phyloP scores from a whole-genome alignment of 2,113 vertebrate species.

The Chionomys nivalis region DNA sequence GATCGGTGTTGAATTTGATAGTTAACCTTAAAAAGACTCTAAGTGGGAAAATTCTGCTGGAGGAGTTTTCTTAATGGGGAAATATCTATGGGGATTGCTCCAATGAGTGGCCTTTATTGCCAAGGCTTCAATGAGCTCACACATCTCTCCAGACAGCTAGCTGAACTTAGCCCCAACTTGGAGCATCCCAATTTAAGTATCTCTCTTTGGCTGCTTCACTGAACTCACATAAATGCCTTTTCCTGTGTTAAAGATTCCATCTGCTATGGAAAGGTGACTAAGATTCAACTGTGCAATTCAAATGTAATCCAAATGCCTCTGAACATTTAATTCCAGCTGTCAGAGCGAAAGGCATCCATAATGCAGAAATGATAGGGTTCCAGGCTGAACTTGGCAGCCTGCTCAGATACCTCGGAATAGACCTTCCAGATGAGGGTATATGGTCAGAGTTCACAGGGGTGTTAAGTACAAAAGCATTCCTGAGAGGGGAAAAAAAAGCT shows the following conservation, averaged over 20 bases:
- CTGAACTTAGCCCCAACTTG: constrained; percentile 39
- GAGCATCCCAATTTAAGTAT: constrained; percentile 38
- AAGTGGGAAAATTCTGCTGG: no score
- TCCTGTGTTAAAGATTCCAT: constrained; percentile 7
- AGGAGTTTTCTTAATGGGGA: neutral
- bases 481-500: neutral
- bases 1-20: neutral
- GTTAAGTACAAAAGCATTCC: constrained; percentile 85
- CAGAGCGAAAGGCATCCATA: constrained; percentile 73
- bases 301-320: constrained; percentile 75
- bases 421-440: constrained; percentile 81
- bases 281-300: constrained; percentile 3
- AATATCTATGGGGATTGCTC: neutral
- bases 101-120: neutral
- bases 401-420: constrained; percentile 75
- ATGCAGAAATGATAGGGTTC: constrained; percentile 74
- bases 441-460: constrained; percentile 79
- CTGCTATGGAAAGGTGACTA: constrained; percentile 54
- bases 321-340: constrained; percentile 72
- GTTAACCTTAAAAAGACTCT: neutral
- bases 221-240: constrained; percentile 52
- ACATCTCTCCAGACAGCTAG: constrained; percentile 4
- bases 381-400: constrained; percentile 62
- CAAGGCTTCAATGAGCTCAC: neutral
- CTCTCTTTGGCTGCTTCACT: constrained; percentile 55